Base-by-base conservation (phyloP, 2,888 invertebrate species). In the Sicus ferrugineus region DNA sequence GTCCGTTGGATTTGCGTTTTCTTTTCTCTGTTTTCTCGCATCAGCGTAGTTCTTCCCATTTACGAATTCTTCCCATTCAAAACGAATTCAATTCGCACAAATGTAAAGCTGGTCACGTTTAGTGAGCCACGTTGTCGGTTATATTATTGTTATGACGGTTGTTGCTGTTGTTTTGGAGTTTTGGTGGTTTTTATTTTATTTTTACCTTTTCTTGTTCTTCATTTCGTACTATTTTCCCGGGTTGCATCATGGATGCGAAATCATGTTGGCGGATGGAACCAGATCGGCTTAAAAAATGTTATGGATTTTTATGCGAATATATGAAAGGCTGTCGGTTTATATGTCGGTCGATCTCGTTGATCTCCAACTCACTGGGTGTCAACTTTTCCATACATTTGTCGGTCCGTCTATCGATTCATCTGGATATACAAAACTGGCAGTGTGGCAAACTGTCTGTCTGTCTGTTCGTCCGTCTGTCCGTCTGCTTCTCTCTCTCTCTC, bases 101-200 rank as follows among this genome's bases (percentile, higher is more conserved):
- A 58, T 61, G 38, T 38, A 64, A 59, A 65, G 46, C 59, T 70
- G 72, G 70, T 68, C 72, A 72, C 72, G 72, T 72, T 72, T 58
- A 58, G 63, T 64, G 67, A 59, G 59, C 38, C 23, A 31, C 28
- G 11, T 23, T 16, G 34, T 26, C 61, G 42, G 23, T 54, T 28
- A 14, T 14, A 21, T 38, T 21, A 52, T 52, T 54, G 28, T 54
- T 28, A 3, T 42, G 6, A 16, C 28, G 23, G 54, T 19, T 52
- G 23, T 21, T 54, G 21, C 6, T 54, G 1, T 23, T 54, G 23
- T 28, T 26, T 26, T 11, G 4, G 1, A n/a, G 4, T 16, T n/a
- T 23, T 52, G 5, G n/a, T 19, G 48, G 4, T 9, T 48, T n/a
- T n/a, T 14, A 48, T 48, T 48, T 5, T 14, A n/a, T 19, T 48